phyloP scores from a whole-genome alignment of 2,797 vertebrate species.

The Myripristis murdjan region DNA sequence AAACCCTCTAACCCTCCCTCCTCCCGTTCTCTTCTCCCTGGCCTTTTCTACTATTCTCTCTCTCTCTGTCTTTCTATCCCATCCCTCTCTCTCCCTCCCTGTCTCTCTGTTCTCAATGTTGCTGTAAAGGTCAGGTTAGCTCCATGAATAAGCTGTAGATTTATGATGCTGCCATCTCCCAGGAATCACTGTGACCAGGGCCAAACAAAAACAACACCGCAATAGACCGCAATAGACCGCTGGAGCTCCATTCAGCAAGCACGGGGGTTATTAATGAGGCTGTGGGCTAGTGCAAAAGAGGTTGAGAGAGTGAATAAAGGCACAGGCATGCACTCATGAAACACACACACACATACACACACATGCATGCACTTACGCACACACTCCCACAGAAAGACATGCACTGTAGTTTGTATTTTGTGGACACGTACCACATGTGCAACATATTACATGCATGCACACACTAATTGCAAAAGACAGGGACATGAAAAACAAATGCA shows the following conservation, averaged over 20 bases:
- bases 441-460: neutral
- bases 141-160: slow-evolving; percentile 83
- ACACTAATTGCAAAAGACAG: neutral
- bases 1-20: slow-evolving; percentile 48
- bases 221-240: slow-evolving; percentile 73
- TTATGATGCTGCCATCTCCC: slow-evolving; percentile 81
- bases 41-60: slow-evolving; percentile 66
- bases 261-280: slow-evolving; percentile 78
- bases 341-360: neutral
- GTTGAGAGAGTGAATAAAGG: slow-evolving; percentile 65
- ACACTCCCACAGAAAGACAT: slow-evolving; percentile 1
- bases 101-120: slow-evolving; percentile 54
- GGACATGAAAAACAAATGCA: neutral
- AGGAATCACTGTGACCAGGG: slow-evolving; percentile 78
- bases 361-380: slow-evolving; percentile 1
- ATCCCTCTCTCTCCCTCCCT: slow-evolving; percentile 25
- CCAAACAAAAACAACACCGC: slow-evolving; percentile 78
- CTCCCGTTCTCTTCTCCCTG: slow-evolving; percentile 41
- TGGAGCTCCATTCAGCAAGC: slow-evolving; percentile 66
- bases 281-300: slow-evolving; percentile 61
- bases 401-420: neutral
- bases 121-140: slow-evolving; percentile 81
- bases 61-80: slow-evolving; percentile 3
- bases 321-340: slow-evolving; percentile 4
- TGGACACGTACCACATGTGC: neutral